Conservation (phyloP, 1,140 invertebrate species). For the Anastatus disparis region DNA sequence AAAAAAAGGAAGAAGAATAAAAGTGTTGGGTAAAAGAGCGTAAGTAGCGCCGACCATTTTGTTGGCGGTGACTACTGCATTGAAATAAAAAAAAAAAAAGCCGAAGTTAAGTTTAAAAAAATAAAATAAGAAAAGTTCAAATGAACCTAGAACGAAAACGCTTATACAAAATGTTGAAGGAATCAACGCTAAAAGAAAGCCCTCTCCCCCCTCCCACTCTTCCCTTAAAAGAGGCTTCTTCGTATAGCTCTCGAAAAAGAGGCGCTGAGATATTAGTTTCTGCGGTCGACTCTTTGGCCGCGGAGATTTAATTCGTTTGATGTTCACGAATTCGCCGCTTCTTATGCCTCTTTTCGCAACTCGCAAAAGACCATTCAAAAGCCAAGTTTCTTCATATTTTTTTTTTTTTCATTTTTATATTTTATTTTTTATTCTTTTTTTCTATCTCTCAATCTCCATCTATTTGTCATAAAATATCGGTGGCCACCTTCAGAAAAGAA, state of each 20-base stretch:
- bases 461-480: slow-evolving; percentile 2
- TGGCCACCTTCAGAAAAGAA: no score
- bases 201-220: no score
- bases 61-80: slow-evolving; percentile 38
- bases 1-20: slow-evolving; percentile 24
- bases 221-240: no score
- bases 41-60: slow-evolving; percentile 36
- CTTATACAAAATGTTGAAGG: no score
- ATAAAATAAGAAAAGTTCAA: slow-evolving; percentile 23
- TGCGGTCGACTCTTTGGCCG: slow-evolving; percentile 66
- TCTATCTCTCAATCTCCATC: neutral
- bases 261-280: slow-evolving; percentile 68
- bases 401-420: no score
- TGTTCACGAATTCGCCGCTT: slow-evolving; percentile 66
- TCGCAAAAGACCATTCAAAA: slow-evolving; percentile 15
- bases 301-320: slow-evolving; percentile 69
- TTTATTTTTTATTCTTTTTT: no score
- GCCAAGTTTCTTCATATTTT: slow-evolving; percentile 15
- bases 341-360: slow-evolving; percentile 26
- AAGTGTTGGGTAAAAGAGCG: slow-evolving; percentile 1
- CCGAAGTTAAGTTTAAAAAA: no score
- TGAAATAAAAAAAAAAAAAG: no score
- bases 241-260: slow-evolving; percentile 54
- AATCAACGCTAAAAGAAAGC: no score
- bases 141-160: slow-evolving; percentile 36